Evolutionary conservation across 2,888 invertebrate genomes (phyloP).

Genomic region (Heliconius charithonia): DNA sequence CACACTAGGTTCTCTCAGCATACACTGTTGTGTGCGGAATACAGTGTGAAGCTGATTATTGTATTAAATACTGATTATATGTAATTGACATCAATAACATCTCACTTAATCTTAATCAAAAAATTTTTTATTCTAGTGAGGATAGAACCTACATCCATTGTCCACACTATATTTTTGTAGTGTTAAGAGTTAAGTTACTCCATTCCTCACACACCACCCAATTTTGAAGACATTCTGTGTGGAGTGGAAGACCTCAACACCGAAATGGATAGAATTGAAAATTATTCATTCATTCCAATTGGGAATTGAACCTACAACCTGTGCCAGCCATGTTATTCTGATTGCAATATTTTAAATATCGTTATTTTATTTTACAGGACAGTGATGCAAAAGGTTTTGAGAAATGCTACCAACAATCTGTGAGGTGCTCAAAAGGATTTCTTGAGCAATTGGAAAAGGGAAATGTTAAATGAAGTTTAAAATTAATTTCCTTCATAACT

Average conservation of each 20-base stretch:
- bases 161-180: too few species aligned
- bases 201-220: too few species aligned
- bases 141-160: too few species aligned
- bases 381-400: conserved; percentile 72
- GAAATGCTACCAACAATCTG: conserved; percentile 75
- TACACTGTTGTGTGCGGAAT: too few species aligned
- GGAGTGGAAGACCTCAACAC: not conserved
- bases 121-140: too few species aligned
- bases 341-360: not conserved
- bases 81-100: too few species aligned
- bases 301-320: not conserved
- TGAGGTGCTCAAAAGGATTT: conserved; percentile 76
- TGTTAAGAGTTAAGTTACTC: too few species aligned
- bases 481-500: conserved; percentile 6
- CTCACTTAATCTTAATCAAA: too few species aligned
- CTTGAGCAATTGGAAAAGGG: conserved; percentile 61
- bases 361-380: conserved; percentile 59
- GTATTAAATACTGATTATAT: not conserved
- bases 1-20: too few species aligned
- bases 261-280: not conserved
- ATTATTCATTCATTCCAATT: not conserved
- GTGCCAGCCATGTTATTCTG: not conserved
- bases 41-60: not conserved
- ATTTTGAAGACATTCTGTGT: not conserved
- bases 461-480: conserved; percentile 43